These are phyloP conservation scores for Burhinus bistriatus DNA, from an alignment of 2,113 vertebrate species.

Conservation along the genomic window DNA sequence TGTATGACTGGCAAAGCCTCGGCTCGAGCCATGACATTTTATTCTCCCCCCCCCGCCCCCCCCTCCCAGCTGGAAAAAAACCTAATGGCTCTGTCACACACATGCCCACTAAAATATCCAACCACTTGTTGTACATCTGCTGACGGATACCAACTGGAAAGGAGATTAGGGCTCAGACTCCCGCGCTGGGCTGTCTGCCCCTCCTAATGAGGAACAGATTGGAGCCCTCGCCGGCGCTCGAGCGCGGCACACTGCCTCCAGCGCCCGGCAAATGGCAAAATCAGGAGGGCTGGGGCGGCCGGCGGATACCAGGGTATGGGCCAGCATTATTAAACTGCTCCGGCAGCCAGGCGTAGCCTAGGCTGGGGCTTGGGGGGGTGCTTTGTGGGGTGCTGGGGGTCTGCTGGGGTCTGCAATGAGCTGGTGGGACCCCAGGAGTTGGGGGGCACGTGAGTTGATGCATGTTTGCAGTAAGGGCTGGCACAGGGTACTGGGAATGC, in stretches of 20 bases:
- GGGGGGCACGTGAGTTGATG: no score
- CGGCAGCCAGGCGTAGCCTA: neutral
- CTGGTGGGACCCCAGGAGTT: accelerated
- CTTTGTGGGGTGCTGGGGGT: neutral
- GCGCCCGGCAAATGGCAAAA: slow-evolving; percentile 4
- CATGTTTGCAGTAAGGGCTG: accelerated
- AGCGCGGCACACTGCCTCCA: neutral
- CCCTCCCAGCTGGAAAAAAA: slow-evolving; percentile 7
- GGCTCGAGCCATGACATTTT: neutral
- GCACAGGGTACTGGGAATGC: accelerated
- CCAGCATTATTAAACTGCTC: accelerated
- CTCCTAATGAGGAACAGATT: slow-evolving; percentile 69
- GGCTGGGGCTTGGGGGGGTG: neutral
- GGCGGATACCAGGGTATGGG: neutral
- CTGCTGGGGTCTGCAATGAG: neutral
- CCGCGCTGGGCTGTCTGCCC: slow-evolving; percentile 61
- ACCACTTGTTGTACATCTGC: slow-evolving; percentile 63
- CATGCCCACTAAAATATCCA: slow-evolving; percentile 51
- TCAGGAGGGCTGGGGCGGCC: neutral
- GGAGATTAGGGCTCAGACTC: slow-evolving; percentile 66
- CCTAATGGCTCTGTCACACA: slow-evolving; percentile 3
- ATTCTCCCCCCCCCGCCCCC: neutral
- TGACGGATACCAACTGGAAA: slow-evolving; percentile 69
- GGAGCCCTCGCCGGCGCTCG: neutral
- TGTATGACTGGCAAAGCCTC: neutral